Evolutionary conservation across 2,113 vertebrate genomes (phyloP).

Genomic region (Ailurus styani): DNA sequence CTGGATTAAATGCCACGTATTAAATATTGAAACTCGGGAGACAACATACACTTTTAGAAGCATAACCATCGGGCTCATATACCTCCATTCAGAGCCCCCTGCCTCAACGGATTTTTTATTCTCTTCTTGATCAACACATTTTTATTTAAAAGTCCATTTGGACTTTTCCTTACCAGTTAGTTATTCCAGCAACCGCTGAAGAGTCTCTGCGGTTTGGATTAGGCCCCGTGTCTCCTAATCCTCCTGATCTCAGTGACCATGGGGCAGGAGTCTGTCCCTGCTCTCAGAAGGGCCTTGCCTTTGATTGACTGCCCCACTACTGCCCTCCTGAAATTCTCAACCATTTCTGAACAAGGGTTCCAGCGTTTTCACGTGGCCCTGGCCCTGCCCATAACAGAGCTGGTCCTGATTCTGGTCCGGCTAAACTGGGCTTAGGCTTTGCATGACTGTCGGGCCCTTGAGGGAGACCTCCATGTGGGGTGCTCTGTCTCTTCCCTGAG

Average conservation of each 20-base stretch:
- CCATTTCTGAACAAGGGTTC: not conserved
- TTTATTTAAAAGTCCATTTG: constrained; percentile 28
- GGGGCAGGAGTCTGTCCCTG: not conserved
- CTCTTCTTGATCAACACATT: not conserved
- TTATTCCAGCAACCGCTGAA: not conserved
- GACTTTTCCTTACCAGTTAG: constrained; percentile 38
- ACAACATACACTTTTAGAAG: not conserved
- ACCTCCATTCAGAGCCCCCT: not conserved
- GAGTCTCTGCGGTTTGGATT: not conserved
- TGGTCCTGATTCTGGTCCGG: rapidly evolving
- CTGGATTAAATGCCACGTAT: not conserved
- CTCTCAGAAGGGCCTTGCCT: not conserved
- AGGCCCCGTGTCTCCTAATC: rapidly evolving
- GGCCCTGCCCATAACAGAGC: too few species aligned
- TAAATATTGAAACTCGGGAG: not conserved
- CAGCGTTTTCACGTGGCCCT: not conserved
- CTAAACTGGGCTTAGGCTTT: not conserved
- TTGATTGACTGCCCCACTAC: not conserved
- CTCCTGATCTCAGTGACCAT: not conserved
- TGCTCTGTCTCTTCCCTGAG: not conserved
- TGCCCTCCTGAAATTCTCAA: not conserved
- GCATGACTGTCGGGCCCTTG: rapidly evolving
- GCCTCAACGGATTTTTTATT: not conserved
- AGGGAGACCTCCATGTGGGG: rapidly evolving
- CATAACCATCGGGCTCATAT: not conserved